Evolutionary conservation across 1,140 invertebrate species (phyloP).

Genomic region (Phortica variegata): DNA sequence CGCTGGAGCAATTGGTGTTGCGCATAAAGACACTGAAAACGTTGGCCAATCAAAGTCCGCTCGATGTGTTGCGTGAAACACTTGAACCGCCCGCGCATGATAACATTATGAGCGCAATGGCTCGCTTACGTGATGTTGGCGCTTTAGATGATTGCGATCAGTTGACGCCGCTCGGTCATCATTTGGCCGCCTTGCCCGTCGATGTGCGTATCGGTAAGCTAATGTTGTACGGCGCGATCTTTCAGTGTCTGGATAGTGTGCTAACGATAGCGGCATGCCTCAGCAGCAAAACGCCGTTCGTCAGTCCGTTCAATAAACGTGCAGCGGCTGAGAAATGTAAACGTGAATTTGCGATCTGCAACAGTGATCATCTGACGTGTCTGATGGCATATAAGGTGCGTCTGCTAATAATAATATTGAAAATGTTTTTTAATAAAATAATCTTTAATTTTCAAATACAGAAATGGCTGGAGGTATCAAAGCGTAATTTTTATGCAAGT

Average conservation of each 20-base stretch:
- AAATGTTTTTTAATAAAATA: no score
- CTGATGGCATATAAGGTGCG: slow-evolving; percentile 74
- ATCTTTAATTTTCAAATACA: slow-evolving; percentile 50
- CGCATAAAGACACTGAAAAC: slow-evolving; percentile 82
- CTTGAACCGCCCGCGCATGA: slow-evolving; percentile 80
- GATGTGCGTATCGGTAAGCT: slow-evolving; percentile 89
- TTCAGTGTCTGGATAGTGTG: slow-evolving; percentile 91
- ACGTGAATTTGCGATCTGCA: slow-evolving; percentile 68
- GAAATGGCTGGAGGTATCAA: slow-evolving; percentile 72
- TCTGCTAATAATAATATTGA: slow-evolving; percentile 2
- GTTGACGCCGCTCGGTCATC: slow-evolving; percentile 85
- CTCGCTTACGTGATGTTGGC: slow-evolving; percentile 78
- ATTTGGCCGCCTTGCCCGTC: slow-evolving; percentile 85
- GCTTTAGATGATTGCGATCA: slow-evolving; percentile 77
- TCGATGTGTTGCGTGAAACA: slow-evolving; percentile 68
- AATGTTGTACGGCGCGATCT: slow-evolving; percentile 86
- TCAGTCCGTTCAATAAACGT: slow-evolving; percentile 72
- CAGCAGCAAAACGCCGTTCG: slow-evolving; percentile 82
- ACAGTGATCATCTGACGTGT: slow-evolving; percentile 81
- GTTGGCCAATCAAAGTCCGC: slow-evolving; percentile 65
- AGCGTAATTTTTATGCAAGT: slow-evolving; percentile 61
- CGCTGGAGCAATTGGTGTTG: slow-evolving; percentile 83
- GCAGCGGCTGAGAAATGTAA: slow-evolving; percentile 72
- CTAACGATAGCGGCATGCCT: slow-evolving; percentile 89
- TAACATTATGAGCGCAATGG: slow-evolving; percentile 76